Evolutionary conservation across 2,888 invertebrate genomes (phyloP), one percentile per base, ranked within the genome.

Genomic region (Eilema caniola): DNA sequence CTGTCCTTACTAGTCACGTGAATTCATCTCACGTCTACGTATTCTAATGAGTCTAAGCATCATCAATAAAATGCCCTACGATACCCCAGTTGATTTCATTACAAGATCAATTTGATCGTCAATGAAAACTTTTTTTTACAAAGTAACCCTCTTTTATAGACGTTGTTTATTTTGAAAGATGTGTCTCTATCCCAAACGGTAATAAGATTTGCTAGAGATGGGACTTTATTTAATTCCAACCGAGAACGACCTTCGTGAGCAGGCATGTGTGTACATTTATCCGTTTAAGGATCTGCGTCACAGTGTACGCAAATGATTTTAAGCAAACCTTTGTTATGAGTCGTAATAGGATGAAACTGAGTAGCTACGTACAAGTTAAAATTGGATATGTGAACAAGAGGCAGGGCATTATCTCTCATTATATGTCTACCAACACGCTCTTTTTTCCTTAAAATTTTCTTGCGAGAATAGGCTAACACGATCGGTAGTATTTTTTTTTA

Each of bases 91-190:
- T 83, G 80, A 85, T 87, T 88, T 88, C 87, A 86, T 87, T 84
- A 84, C 83, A 74, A 83, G 84, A 85, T 86, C 82, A 86, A 88
- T 59, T 59, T 23, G 57, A 69, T 83, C 82, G 84, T 83, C 84
- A 85, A 83, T 84, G 83, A 83, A 86, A 84, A 88, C 86, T 81
- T 73, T 82, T 73, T 82, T 85, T 84, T 82, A 78, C 79, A 83
- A 83, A 82, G 83, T 83, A 83, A 85, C 82, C 85, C 86, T 82
- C 82, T 86, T 88, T 88, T 88, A 86, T 87, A 77, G 84, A 80
- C 79, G 85, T 85, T 88, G 86, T 89, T 89, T 89, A 89, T 86
- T 85, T 83, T 83, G 84, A 85, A 87, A 86, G 86, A 80, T 83
- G 81, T 81, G 80, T 82, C 82, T 81, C 82, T 83, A 84, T 83